Percentiles rank a stretch among this genome's conserved stretches.
Conservation (phyloP, 2,888 invertebrate genomes). For the Drosophila nigritarsus region DNA sequence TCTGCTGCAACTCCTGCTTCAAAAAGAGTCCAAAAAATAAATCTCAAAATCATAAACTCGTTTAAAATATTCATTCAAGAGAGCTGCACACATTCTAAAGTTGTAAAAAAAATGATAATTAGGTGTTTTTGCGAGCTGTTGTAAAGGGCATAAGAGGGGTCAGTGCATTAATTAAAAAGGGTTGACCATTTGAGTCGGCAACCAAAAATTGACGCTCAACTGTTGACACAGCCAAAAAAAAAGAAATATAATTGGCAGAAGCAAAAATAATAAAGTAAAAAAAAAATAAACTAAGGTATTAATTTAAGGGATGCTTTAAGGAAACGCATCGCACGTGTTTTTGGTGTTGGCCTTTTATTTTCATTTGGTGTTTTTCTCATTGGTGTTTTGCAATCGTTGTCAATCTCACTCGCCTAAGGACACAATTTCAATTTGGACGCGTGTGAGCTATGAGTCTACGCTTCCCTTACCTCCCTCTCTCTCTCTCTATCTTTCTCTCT, state of each 20-base stretch:
- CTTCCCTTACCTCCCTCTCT: conserved; percentile 7
- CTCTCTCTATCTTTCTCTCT: neutral
- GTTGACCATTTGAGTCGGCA: conserved; percentile 42
- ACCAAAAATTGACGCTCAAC: conserved; percentile 62
- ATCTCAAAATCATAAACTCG: conserved; percentile 62
- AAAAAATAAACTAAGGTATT: conserved; percentile 14
- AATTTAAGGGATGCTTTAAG: conserved; percentile 54
- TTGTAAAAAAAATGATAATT: conserved; percentile 60
- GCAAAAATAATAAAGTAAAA: neutral
- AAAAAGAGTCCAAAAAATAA: conserved; percentile 13
- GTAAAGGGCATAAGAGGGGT: neutral
- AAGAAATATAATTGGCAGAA: conserved; percentile 17
- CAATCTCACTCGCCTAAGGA: conserved; percentile 61
- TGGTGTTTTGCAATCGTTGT: conserved; percentile 29
- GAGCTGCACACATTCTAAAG: conserved; percentile 30
- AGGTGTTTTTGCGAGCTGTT: conserved; percentile 48
- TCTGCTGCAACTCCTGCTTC: conserved; percentile 14
- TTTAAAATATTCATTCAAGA: conserved; percentile 69
- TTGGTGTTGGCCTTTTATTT: conserved; percentile 22
- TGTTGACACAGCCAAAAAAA: conserved; percentile 58
- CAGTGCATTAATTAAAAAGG: conserved; percentile 76
- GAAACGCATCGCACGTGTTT: conserved; percentile 37
- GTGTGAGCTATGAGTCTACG: conserved; percentile 44
- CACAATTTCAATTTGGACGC: conserved; percentile 67
- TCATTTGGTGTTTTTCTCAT: neutral